Evolutionary conservation across 1,140 invertebrate species (phyloP).

Genomic region (Tetramorium parvispinum): DNA sequence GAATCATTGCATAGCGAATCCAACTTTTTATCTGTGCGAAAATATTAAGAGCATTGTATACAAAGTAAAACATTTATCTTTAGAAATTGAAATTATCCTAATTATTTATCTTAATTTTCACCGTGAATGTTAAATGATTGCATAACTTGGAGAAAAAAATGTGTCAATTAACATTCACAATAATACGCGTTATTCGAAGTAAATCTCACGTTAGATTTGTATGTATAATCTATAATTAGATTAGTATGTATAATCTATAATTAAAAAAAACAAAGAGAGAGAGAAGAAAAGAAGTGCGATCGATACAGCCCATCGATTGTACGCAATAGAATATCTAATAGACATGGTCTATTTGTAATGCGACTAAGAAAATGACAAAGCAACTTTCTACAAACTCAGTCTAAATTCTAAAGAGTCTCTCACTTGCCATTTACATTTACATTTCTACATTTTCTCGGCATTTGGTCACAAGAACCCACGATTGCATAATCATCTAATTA

Average conservation of each 20-base stretch:
- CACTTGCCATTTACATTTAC: neutral
- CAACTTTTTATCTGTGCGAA: neutral
- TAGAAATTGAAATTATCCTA: neutral
- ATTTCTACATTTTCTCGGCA: neutral
- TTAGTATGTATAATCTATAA: no score
- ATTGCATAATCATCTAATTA: neutral
- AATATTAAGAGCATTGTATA: neutral
- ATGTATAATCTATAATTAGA: no score
- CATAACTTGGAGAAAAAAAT: neutral
- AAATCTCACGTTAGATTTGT: neutral
- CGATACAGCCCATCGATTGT: conserved; percentile 2
- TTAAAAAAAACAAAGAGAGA: no score
- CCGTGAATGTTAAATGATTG: neutral
- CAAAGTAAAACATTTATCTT: neutral
- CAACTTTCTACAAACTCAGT: conserved; percentile 38
- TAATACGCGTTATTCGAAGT: neutral
- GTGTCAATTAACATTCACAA: neutral
- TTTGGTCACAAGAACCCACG: neutral
- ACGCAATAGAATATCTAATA: neutral
- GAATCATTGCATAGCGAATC: neutral
- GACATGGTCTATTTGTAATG: conserved; percentile 30
- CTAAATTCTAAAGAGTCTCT: conserved; percentile 36
- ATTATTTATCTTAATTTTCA: neutral
- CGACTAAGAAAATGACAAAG: neutral
- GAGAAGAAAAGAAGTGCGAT: neutral